These are phyloP conservation scores for Vollenhovia emeryi DNA, from an alignment of 1,140 invertebrate species.

Conservation along the genomic window DNA sequence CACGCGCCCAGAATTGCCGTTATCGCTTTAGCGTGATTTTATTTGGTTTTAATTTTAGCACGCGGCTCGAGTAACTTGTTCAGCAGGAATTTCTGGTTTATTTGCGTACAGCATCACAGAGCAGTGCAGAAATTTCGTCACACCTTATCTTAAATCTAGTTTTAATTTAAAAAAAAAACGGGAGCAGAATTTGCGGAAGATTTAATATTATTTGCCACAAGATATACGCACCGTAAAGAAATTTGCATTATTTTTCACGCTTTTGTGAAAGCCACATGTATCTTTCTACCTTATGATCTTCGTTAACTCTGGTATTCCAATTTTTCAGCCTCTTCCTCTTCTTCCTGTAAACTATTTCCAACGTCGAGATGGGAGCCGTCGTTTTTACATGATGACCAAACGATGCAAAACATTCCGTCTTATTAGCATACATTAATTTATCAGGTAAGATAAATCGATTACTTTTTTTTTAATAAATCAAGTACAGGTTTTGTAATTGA, in stretches of 20 bases:
- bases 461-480: background rate
- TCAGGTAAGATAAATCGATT: conserved; percentile 26
- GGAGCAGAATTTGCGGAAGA: background rate
- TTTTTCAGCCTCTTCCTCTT: conserved; percentile 12
- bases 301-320: background rate
- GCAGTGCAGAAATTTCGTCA: background rate
- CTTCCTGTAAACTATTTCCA: background rate
- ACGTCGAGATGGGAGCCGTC: background rate
- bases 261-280: background rate
- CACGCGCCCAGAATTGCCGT: background rate
- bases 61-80: background rate
- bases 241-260: background rate
- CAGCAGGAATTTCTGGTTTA: background rate
- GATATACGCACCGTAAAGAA: background rate
- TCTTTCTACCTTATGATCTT: background rate
- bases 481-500: background rate
- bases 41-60: conserved; percentile 41
- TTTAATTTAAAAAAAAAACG: background rate
- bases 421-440: background rate
- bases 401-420: background rate
- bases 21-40: background rate
- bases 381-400: background rate
- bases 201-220: background rate
- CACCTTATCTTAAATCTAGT: background rate
- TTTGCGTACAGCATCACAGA: background rate